phyloP scores from a whole-genome alignment of 1,140 invertebrate genomes.

The Wiebesia pumilae region DNA sequence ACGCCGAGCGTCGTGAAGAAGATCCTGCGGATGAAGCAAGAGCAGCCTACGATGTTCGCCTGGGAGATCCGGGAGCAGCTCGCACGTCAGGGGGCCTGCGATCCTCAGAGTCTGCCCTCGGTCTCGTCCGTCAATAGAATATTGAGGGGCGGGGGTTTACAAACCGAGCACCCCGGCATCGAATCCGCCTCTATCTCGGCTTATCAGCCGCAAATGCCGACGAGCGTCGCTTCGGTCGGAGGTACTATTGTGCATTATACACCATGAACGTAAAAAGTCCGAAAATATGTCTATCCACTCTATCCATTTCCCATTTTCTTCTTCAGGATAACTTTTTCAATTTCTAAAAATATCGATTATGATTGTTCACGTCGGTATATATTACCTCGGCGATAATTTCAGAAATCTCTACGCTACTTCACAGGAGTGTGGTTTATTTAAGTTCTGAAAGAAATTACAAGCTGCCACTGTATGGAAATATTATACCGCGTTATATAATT shows the following conservation, averaged over 20 bases:
- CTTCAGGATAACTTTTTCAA: too few relatives aligned
- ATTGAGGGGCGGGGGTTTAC: constrained; percentile 86
- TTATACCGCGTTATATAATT: too few relatives aligned
- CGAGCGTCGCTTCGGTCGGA: constrained; percentile 60
- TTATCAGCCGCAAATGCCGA: constrained; percentile 59
- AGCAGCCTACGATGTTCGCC: constrained; percentile 94
- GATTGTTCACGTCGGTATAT: too few relatives aligned
- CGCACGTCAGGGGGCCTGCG: constrained; percentile 88
- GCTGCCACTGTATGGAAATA: too few relatives aligned
- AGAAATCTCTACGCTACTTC: too few relatives aligned
- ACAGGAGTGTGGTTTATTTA: too few relatives aligned
- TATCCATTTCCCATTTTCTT: too few relatives aligned
- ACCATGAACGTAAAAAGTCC: too few relatives aligned
- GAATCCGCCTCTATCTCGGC: constrained; percentile 60
- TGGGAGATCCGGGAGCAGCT: constrained; percentile 94
- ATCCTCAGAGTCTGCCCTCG: constrained; percentile 90
- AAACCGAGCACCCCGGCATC: constrained; percentile 64
- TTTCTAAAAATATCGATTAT: too few relatives aligned
- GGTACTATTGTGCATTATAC: constrained; percentile 57
- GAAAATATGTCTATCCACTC: too few relatives aligned
- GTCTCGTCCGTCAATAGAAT: constrained; percentile 97
- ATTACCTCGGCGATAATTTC: too few relatives aligned
- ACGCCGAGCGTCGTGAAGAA: constrained; percentile 94
- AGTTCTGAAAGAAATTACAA: too few relatives aligned
- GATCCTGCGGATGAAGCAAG: constrained; percentile 92